These are phyloP conservation scores for Artibeus jamaicensis DNA, from an alignment of 2,797 vertebrate genomes.

Conservation along the genomic window DNA sequence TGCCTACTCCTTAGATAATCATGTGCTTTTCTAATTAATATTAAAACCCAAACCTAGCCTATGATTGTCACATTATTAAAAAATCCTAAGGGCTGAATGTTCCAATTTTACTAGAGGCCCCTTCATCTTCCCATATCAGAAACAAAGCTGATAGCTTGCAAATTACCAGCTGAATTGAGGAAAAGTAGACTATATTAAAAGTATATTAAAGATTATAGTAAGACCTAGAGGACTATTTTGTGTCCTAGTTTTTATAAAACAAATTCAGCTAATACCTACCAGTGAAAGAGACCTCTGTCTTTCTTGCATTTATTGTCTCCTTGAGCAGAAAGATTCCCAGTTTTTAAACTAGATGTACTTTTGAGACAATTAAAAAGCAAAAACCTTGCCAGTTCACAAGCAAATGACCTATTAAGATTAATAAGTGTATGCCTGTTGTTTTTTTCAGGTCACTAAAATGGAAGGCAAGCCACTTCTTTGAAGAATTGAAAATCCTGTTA, in stretches of 20 bases:
- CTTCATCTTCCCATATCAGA: background rate
- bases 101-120: background rate
- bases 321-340: background rate
- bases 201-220: background rate
- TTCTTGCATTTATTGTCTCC: background rate
- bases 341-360: background rate
- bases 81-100: background rate
- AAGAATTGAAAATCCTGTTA: conserved; percentile 46
- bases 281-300: background rate
- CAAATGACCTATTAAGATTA: background rate
- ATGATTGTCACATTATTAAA: background rate
- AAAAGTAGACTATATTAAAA: background rate
- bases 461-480: background rate
- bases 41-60: background rate
- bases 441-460: conserved; percentile 59
- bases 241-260: background rate
- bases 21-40: background rate
- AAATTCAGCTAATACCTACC: background rate
- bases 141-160: background rate
- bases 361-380: background rate
- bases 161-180: background rate
- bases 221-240: background rate
- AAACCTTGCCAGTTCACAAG: background rate
- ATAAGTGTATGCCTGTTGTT: conserved; percentile 8
- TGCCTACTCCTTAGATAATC: background rate